Percentiles rank a stretch among this genome's conserved stretches.
Conservation (phyloP, 1,140 invertebrate species). For the Bombus confusus region DNA sequence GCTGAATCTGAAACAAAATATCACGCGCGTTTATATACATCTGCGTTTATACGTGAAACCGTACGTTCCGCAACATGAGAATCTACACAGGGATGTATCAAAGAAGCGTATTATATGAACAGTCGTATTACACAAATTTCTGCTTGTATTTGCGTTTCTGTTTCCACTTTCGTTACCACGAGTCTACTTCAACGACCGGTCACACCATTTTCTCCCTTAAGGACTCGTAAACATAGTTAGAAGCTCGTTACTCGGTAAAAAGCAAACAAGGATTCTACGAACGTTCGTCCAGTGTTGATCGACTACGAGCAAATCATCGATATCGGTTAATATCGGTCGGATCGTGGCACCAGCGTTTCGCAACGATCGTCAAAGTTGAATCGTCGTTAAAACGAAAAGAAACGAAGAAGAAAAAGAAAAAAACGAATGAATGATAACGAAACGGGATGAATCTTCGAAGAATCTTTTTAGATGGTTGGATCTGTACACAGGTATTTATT, state of each 20-base stretch:
- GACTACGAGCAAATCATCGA: neutral
- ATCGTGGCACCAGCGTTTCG: neutral
- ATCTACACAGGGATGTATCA: neutral
- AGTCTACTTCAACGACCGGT: neutral
- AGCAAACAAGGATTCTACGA: neutral
- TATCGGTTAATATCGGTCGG: neutral
- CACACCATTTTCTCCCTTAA: no score
- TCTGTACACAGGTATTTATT: conserved; percentile 74
- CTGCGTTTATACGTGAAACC: neutral
- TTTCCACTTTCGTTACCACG: neutral
- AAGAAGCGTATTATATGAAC: neutral
- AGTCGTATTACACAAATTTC: neutral
- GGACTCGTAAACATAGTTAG: no score
- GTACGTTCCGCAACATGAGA: no score
- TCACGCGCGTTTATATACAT: neutral
- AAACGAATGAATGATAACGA: neutral
- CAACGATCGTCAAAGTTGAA: neutral
- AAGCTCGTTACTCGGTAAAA: neutral
- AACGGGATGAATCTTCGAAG: conserved; percentile 30
- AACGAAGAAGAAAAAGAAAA: neutral
- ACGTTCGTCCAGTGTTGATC: neutral
- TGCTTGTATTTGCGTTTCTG: neutral
- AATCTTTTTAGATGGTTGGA: conserved; percentile 40
- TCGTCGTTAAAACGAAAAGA: neutral
- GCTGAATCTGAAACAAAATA: conserved; percentile 1